Base-by-base conservation (phyloP, 2,113 vertebrate species). In the Pionites leucogaster region DNA sequence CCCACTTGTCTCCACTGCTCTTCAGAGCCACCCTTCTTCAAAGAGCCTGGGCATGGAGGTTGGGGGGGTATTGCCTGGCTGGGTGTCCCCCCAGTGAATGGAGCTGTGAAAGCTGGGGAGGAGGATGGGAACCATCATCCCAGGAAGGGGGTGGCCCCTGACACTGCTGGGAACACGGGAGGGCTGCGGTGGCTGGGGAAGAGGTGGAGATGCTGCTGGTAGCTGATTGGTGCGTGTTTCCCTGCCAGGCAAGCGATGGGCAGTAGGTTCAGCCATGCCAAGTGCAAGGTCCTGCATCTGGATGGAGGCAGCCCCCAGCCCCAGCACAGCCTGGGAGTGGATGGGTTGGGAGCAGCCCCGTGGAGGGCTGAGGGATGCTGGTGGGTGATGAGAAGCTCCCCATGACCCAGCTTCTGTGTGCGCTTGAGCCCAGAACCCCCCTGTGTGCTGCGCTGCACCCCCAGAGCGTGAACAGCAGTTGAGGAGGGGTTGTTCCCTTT, bases 391-490 rank as follows among this genome's bases (percentile, higher is more conserved):
- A 35, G 57, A 59, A 59, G 57, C 33, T 59, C 57, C 33, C 13
- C 20, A 17, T 18, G 24, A 76, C 31, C 31, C 0, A 0, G 71
- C 46, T 23, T 57, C 55, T 3, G 8, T 9, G 39, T 41, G 62
- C 0, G 1, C 35, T 44, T 2, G 0, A 77, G 59, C 39, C 69
- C 83, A 25, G 60, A 25, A 7, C 78, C 14, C 14, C 0, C 17
- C 27, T 2, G 1, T 0, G 7, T 7, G 0, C 41, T 24, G 62
- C 37, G 39, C 75, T 77, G 70, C 16, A 50, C n/a, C 65, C 6
- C 6, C 0, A 0, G 11, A 35, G 10, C 0, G 1, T n/a, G 60
- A 47, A n/a, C 76, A 79, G 39, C 10, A 29, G 28, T 4, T 6
- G 8, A 44, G 29, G 42, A 53, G 37, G 28, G 68, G 18, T 1